Percentiles rank a stretch among this genome's conserved stretches.
Evolutionary conservation across 2,888 invertebrate genomes (phyloP).

Genomic region (Acanthacorydalis orientalis): DNA sequence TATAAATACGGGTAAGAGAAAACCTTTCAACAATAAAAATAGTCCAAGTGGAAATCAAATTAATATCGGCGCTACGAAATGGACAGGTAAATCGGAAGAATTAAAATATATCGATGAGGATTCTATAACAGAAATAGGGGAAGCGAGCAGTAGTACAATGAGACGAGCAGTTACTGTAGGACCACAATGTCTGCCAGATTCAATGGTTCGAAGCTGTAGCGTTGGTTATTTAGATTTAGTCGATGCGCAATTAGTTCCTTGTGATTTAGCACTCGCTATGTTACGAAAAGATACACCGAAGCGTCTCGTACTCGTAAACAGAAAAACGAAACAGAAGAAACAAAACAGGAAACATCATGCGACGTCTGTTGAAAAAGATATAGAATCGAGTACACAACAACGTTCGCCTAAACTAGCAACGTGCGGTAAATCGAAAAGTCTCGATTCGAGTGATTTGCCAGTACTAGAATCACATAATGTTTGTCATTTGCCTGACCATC

Average conservation of each 20-base stretch:
- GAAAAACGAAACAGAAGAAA: constrained; percentile 30
- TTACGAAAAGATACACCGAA: constrained; percentile 61
- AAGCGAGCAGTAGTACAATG: constrained; percentile 11
- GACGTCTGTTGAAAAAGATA: constrained; percentile 13
- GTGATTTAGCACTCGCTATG: constrained; percentile 53
- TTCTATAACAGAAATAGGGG: constrained; percentile 23
- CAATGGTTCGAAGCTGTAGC: constrained; percentile 72
- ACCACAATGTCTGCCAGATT: constrained; percentile 38
- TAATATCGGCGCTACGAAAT: constrained; percentile 9
- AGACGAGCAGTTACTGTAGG: constrained; percentile 39
- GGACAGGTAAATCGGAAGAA: constrained; percentile 33
- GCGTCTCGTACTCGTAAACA: constrained; percentile 57
- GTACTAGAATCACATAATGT: constrained; percentile 20
- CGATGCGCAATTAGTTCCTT: constrained; percentile 55
- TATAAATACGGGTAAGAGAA: constrained; percentile 7
- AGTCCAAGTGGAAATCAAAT: constrained; percentile 13
- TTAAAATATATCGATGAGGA: constrained; percentile 59
- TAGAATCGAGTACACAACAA: constrained; percentile 15
- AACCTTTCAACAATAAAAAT: constrained; percentile 14
- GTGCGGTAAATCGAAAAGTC: constrained; percentile 66
- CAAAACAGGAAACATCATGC: constrained; percentile 19
- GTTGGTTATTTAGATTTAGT: constrained; percentile 77
- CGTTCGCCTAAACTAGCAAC: constrained; percentile 39
- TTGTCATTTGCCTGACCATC: constrained; percentile 13
- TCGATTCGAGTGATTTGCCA: constrained; percentile 69